These are phyloP conservation scores for Triplophysa dalaica DNA, from an alignment of 2,113 vertebrate genomes.

Conservation along the genomic window DNA sequence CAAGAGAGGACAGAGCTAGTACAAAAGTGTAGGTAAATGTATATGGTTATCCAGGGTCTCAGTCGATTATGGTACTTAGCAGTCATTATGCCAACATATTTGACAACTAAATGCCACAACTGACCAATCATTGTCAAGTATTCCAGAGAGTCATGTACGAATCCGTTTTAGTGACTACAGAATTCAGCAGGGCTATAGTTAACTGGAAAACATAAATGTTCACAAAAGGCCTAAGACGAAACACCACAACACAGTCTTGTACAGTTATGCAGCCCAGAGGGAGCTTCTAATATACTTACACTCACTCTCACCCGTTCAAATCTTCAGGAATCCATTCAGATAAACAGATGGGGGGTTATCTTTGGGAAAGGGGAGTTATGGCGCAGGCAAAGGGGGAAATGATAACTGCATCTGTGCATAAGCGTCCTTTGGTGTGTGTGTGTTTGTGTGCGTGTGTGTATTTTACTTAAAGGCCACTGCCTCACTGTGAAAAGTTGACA, in stretches of 20 bases:
- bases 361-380: conserved; percentile 20
- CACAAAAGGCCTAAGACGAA: not conserved
- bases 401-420: conserved; percentile 8
- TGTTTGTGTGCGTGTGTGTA: conserved; percentile 26
- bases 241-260: not conserved
- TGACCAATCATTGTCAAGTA: not conserved
- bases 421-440: conserved; percentile 16
- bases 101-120: not conserved
- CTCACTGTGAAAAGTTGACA: conserved; percentile 66
- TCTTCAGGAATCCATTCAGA: conserved; percentile 10
- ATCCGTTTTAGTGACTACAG: not conserved
- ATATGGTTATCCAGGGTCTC: not conserved
- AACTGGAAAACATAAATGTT: not conserved
- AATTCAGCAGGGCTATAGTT: not conserved
- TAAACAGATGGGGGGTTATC: conserved; percentile 31
- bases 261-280: not conserved
- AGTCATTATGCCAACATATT: not conserved
- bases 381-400: conserved; percentile 36
- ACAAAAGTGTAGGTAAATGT: not conserved
- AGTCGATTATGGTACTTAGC: not conserved
- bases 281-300: conserved; percentile 1
- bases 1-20: not conserved
- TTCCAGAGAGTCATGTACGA: not conserved
- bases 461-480: conserved; percentile 62
- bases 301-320: not conserved